Percentiles rank a stretch among this genome's conserved stretches.
phyloP scores from a whole-genome alignment of 2,888 invertebrate genomes.

The Heliconius erato region DNA sequence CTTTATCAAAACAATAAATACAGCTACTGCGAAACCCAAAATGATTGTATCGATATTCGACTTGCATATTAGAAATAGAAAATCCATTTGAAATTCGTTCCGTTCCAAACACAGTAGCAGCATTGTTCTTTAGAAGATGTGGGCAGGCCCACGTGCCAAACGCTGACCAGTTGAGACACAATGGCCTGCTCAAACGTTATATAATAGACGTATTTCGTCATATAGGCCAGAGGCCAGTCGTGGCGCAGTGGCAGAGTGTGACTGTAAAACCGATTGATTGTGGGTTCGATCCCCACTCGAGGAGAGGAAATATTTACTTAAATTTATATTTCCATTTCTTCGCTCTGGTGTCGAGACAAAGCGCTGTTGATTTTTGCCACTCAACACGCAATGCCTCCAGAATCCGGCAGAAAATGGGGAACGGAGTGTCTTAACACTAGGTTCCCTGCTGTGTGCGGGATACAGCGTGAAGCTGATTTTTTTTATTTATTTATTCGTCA shows the following conservation, averaged over 20 bases:
- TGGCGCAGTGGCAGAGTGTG: no score
- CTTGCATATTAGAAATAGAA: slow-evolving; percentile 58
- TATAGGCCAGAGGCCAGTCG: not conserved
- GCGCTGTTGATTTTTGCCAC: no score
- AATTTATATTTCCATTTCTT: no score
- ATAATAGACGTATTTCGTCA: slow-evolving; percentile 40
- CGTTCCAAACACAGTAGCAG: slow-evolving; percentile 67
- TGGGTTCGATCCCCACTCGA: no score
- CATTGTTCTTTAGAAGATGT: slow-evolving; percentile 72
- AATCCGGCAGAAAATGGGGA: no score
- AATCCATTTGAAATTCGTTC: slow-evolving; percentile 69
- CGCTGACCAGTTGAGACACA: slow-evolving; percentile 53
- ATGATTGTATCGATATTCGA: slow-evolving; percentile 71
- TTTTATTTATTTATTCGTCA: slow-evolving; percentile 23
- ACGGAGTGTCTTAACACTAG: no score
- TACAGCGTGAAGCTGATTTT: no score
- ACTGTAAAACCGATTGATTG: no score
- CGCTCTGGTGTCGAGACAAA: no score
- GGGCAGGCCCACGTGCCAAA: slow-evolving; percentile 68
- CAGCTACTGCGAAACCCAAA: slow-evolving; percentile 56
- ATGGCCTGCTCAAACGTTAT: slow-evolving; percentile 37
- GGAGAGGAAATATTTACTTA: no score
- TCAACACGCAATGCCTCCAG: no score
- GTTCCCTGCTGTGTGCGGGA: no score
- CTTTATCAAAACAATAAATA: slow-evolving; percentile 55